Conservation (phyloP, 2,113 vertebrate species). For the Proteles cristata region DNA sequence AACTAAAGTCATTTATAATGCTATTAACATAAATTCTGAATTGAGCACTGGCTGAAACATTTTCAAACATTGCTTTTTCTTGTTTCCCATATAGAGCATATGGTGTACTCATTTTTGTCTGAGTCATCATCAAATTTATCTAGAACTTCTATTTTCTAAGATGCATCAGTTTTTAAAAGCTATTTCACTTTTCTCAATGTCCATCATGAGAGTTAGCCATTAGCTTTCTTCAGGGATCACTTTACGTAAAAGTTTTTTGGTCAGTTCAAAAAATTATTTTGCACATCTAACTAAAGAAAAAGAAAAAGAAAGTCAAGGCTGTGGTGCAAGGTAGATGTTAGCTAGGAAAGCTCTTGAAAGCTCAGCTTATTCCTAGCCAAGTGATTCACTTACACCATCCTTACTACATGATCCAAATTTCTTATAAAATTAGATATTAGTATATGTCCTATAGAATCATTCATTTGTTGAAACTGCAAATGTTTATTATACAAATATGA, state of each 20-base stretch:
- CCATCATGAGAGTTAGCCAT: not conserved
- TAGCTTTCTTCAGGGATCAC: not conserved
- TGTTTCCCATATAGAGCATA: slow-evolving; percentile 55
- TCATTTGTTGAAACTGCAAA: not conserved
- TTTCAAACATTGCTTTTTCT: slow-evolving; percentile 53
- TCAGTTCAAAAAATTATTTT: not conserved
- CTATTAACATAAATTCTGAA: slow-evolving; percentile 70
- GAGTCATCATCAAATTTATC: slow-evolving; percentile 32
- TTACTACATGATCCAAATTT: not conserved
- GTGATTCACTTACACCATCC: not conserved
- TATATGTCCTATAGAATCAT: not conserved
- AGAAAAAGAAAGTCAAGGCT: not conserved
- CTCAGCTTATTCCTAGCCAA: not conserved
- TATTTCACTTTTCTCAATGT: not conserved
- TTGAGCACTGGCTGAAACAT: slow-evolving; percentile 16
- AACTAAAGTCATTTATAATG: slow-evolving; percentile 64
- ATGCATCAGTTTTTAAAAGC: slow-evolving; percentile 37
- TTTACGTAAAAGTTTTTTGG: not conserved
- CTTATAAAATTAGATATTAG: not conserved
- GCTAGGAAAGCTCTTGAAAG: not conserved
- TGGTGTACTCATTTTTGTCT: slow-evolving; percentile 50
- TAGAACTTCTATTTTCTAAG: slow-evolving; percentile 22
- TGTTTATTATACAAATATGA: not conserved
- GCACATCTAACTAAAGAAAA: not conserved
- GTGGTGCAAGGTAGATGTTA: not conserved